Base-by-base conservation (phyloP, 2,888 invertebrate species). In the Lordiphosa andalusiaca region DNA sequence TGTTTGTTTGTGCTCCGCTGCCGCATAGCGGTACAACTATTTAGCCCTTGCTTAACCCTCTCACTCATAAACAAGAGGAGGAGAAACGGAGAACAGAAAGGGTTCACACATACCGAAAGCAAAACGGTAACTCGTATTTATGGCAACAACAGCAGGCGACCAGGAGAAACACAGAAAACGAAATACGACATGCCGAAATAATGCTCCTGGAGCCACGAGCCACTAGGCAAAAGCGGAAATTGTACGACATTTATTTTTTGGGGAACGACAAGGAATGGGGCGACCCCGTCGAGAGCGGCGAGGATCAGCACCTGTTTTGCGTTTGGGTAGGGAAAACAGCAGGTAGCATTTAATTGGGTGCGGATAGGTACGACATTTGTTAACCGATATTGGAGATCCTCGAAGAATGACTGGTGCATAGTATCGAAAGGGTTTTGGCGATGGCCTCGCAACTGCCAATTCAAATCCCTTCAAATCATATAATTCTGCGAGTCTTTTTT, bases 1-100 rank as follows among this genome's bases (percentile, higher is more conserved):
- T 46, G 35, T 54, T 16, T 53, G 33, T 47, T 7, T 51, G 51
- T 39, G 40, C 25, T 37, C 48, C 38, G 30, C 9, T 47, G 62
- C 56, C 52, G 65, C 83, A 70, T 65, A 67, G 81, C 69, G 71
- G 72, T 77, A 63, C 62, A 77, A 68, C 64, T 63, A 74, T 77
- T 80, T 73, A 61, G 69, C 68, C 55, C 52, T 41, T 61, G 52
- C 55, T 66, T 57, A 69, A 69, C 66, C 64, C 67, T 49, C 47
- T 19, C 35, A 54, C 42, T 47, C 41, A 42, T 13, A 46, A 38
- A 61, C 53, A 60, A 60, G 60, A 33, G 36, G 48, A 37, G 56
- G 33, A 40, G 51, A 51, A 46, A 36, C 63, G 38, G 38, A 54
- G 51, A 52, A 46, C 38, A 40, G 33, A 48, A 46, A 52, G 53